phyloP scores from a whole-genome alignment of 2,888 invertebrate genomes.

The Stegophylla sp. region DNA sequence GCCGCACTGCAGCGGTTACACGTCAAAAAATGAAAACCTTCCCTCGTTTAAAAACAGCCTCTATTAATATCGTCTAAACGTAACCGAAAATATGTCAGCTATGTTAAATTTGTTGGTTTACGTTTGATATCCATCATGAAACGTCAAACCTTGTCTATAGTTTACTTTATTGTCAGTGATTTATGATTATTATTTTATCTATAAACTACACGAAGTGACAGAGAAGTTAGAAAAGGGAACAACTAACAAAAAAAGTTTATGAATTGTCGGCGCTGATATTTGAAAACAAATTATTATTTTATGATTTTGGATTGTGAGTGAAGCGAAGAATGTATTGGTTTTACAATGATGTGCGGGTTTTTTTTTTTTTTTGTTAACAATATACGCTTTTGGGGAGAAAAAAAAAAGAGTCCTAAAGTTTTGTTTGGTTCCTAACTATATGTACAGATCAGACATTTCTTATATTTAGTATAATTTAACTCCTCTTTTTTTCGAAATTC shows the following conservation, averaged over 20 bases:
- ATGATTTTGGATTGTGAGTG: too few species aligned
- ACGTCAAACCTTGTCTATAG: slow-evolving; percentile 28
- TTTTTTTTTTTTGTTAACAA: too few species aligned
- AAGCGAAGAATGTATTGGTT: too few species aligned
- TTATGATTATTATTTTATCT: slow-evolving; percentile 28
- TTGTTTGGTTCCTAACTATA: too few species aligned
- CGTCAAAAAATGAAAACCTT: slow-evolving; percentile 30
- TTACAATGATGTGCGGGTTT: too few species aligned
- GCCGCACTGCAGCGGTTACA: not conserved
- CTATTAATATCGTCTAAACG: slow-evolving; percentile 47
- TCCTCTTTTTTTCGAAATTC: too few species aligned
- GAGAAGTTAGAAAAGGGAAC: not conserved
- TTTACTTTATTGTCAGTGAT: slow-evolving; percentile 25
- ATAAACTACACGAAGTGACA: slow-evolving; percentile 3
- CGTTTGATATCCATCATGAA: slow-evolving; percentile 28
- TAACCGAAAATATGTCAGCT: slow-evolving; percentile 21
- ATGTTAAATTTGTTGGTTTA: slow-evolving; percentile 39
- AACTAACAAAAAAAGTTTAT: not conserved
- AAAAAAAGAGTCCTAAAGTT: too few species aligned
- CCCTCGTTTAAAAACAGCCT: not conserved
- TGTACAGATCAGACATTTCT: too few species aligned
- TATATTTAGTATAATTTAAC: too few species aligned
- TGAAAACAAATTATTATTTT: not conserved
- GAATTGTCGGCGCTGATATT: not conserved
- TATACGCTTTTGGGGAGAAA: too few species aligned